Evolutionary conservation across 53 echinoderm and acorn worm species (phyloP), one percentile per base, ranked within the genome.

Genomic region (Paracentrotus lividus): DNA sequence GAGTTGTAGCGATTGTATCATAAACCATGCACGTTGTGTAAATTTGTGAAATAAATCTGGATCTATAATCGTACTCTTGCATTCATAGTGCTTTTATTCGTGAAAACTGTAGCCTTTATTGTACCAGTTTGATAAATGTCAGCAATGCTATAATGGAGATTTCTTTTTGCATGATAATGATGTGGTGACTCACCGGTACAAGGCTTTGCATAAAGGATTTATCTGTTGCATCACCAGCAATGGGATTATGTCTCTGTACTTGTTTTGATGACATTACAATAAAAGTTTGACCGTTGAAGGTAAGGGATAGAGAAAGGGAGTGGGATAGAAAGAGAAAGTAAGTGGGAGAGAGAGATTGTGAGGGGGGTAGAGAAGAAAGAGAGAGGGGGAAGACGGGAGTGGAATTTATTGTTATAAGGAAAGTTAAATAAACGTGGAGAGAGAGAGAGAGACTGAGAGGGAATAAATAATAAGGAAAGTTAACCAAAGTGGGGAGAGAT

Each of bases 31-130:
- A 47, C 47, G 26, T 81, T 45, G 44, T 45, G 26, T 81, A 45
- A 81, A 81, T 81, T 81, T 81, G 81, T 81, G 81, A 81, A 81
- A 81, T 45, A 81, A 47, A 81, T 81, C n/a, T 81, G 47, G 12
- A 81, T 21, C 76, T 76, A 36, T 45, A 81, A 26, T 47, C 27
- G 47, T 8, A n/a, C n/a, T 42, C 18, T 26, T 45, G n/a, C 7
- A 47, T 24, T 1, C 27, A 2, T 45, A 4, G n/a, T 12, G n/a
- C n/a, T n/a, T 45, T 78, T 2, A 5, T 78, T 81, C n/a, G 6
- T 43, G 44, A 10, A 18, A n/a, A 1, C 47, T 47, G 8, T 45
- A 24, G 81, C 21, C 20, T 57, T 21, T 0, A 72, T 18, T 36
- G 72, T 40, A 38, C 18, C 8, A 16, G 3, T 72, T 36, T 72